These are phyloP conservation scores for Neelides folsomi DNA, from an alignment of 2,888 invertebrate genomes.

Conservation along the genomic window DNA sequence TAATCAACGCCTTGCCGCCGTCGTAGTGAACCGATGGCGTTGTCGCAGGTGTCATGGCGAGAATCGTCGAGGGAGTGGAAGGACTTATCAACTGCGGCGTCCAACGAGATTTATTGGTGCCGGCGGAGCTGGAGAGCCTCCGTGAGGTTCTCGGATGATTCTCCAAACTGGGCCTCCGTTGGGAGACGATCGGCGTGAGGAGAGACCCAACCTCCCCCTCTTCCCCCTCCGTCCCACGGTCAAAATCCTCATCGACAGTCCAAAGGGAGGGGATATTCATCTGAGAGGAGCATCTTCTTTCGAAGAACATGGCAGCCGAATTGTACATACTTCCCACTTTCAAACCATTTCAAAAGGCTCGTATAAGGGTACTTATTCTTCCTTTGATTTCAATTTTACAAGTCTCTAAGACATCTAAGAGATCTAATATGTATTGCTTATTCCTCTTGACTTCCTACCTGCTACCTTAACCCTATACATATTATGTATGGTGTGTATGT, in stretches of 20 bases:
- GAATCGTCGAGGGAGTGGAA: conserved; percentile 4
- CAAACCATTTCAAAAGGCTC: too few species aligned
- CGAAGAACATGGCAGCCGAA: conserved; percentile 33
- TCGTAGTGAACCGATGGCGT: not conserved
- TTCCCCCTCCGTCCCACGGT: conserved; percentile 12
- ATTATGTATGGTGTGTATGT: too few species aligned
- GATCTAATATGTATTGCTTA: too few species aligned
- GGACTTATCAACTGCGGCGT: not conserved
- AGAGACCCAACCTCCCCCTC: conserved; percentile 4
- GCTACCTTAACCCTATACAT: too few species aligned
- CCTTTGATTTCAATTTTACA: not conserved
- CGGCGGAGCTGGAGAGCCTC: not conserved
- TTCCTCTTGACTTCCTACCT: too few species aligned
- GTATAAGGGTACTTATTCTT: not conserved
- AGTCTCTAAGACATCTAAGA: not conserved
- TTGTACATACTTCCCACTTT: conserved; percentile 27
- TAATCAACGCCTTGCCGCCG: not conserved
- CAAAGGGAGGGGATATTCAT: conserved; percentile 30
- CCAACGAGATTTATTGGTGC: not conserved
- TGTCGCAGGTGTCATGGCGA: conserved; percentile 3
- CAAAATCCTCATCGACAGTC: conserved; percentile 23
- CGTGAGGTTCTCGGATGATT: not conserved
- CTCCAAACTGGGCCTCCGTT: not conserved
- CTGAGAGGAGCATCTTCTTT: conserved; percentile 31
- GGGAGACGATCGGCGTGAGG: conserved; percentile 3